Evolutionary conservation across 1,140 invertebrate genomes (phyloP).

Genomic region (Hylaeus anthracinus): DNA sequence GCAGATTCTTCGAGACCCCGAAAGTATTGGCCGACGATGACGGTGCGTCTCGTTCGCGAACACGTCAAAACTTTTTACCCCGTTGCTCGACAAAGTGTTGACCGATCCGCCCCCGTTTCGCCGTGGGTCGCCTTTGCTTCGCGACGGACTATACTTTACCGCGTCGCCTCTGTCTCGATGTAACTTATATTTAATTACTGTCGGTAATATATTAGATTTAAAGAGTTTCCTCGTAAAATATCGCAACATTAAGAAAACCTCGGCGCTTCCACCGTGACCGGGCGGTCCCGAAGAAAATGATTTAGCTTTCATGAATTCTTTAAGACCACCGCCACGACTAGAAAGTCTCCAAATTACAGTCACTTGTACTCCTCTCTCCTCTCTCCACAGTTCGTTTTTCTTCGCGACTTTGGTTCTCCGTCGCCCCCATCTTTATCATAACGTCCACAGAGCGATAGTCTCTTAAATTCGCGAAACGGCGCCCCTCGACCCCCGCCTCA

Average conservation of each 20-base stretch:
- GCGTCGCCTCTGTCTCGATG: slow-evolving; percentile 39
- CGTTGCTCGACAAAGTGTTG: slow-evolving; percentile 44
- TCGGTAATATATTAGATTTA: slow-evolving; percentile 79
- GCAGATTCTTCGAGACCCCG: slow-evolving; percentile 14
- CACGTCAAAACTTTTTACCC: slow-evolving; percentile 57
- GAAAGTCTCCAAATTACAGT: slow-evolving; percentile 59
- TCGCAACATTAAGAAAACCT: slow-evolving; percentile 78
- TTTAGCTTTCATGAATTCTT: slow-evolving; percentile 75
- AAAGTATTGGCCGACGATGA: slow-evolving; percentile 60
- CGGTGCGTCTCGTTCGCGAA: slow-evolving; percentile 18
- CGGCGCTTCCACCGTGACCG: slow-evolving; percentile 50
- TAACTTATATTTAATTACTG: slow-evolving; percentile 79
- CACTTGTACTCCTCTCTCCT: slow-evolving; percentile 42
- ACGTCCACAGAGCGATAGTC: slow-evolving; percentile 34
- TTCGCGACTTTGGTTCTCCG: neutral
- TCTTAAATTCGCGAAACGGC: slow-evolving; percentile 55
- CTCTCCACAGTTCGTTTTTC: slow-evolving; percentile 7
- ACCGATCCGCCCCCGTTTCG: slow-evolving; percentile 14
- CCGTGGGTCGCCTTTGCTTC: neutral
- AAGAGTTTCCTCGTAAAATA: slow-evolving; percentile 78
- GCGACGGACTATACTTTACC: slow-evolving; percentile 58
- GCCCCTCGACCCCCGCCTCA: neutral
- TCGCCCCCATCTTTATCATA: slow-evolving; percentile 33
- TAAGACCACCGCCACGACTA: slow-evolving; percentile 57
- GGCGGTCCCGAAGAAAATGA: slow-evolving; percentile 68